A percentile compares a stretch with the other conserved stretches of the same genome.
Evolutionary conservation across 2,113 vertebrate species (phyloP).

Genomic region (Chaetodon auriga): DNA sequence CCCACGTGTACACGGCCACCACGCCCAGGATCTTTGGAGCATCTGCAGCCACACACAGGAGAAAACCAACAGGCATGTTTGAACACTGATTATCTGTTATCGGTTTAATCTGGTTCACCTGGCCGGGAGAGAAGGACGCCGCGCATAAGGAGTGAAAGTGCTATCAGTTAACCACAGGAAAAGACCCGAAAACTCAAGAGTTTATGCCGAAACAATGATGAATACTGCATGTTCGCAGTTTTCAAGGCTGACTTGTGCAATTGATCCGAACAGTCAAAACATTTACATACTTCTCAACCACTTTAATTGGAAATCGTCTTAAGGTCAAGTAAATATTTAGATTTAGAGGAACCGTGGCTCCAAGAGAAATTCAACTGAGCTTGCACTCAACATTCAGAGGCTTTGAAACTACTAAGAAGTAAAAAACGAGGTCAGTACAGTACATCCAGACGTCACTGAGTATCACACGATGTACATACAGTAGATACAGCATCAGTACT

Average conservation of each 20-base stretch:
- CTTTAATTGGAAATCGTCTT: neutral
- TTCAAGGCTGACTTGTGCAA: neutral
- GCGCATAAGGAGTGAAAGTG: neutral
- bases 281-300: neutral
- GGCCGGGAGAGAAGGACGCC: neutral
- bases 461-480: no score
- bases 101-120: neutral
- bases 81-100: no score
- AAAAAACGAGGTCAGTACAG: neutral
- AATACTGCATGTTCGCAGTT: neutral
- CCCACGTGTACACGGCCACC: constrained; percentile 93
- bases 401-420: neutral
- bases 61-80: neutral
- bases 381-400: neutral
- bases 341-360: neutral
- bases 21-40: constrained; percentile 92
- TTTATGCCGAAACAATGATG: neutral
- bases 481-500: no score
- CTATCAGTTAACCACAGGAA: neutral
- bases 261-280: neutral
- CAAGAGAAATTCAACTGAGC: neutral
- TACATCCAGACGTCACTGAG: neutral
- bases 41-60: constrained; percentile 82
- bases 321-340: neutral
- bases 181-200: neutral